Percentiles rank a stretch among this genome's conserved stretches.
phyloP scores from a whole-genome alignment of 2,888 invertebrate species.

The Notodonta dromedarius region DNA sequence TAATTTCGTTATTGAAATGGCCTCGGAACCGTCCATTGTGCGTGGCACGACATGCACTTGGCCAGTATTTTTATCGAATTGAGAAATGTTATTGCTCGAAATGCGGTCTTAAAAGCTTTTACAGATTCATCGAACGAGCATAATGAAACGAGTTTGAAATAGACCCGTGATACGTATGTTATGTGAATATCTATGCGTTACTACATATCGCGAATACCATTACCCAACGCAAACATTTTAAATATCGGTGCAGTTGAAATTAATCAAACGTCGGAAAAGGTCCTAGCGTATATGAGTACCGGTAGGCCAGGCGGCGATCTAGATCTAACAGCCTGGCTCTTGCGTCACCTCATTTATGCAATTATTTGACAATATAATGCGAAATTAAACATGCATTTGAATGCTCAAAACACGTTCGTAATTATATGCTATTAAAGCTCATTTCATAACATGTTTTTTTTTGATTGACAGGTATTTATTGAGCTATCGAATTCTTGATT shows the following conservation, averaged over 20 bases:
- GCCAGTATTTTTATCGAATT: too few relatives aligned
- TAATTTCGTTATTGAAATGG: too few relatives aligned
- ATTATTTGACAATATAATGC: conserved; percentile 31
- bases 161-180: too few relatives aligned
- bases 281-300: conserved; percentile 33
- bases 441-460: conserved; percentile 18
- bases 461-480: conserved; percentile 4
- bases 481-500: not conserved
- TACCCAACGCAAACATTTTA: conserved; percentile 15
- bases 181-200: not conserved
- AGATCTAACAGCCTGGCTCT: conserved; percentile 38
- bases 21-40: too few relatives aligned
- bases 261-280: conserved; percentile 43
- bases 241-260: conserved; percentile 45
- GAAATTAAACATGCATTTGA: conserved; percentile 6
- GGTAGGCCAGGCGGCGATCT: conserved; percentile 30
- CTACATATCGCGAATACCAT: conserved; percentile 2
- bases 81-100: too few relatives aligned
- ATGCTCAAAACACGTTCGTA: conserved; percentile 20
- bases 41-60: too few relatives aligned
- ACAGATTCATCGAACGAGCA: too few relatives aligned
- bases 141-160: too few relatives aligned
- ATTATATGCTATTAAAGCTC: conserved; percentile 16
- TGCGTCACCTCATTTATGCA: conserved; percentile 34
- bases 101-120: too few relatives aligned